Evolutionary conservation across 2,797 vertebrate species (phyloP), one percentile per base, ranked within the genome.

Genomic region (Sardinella longiceps): DNA sequence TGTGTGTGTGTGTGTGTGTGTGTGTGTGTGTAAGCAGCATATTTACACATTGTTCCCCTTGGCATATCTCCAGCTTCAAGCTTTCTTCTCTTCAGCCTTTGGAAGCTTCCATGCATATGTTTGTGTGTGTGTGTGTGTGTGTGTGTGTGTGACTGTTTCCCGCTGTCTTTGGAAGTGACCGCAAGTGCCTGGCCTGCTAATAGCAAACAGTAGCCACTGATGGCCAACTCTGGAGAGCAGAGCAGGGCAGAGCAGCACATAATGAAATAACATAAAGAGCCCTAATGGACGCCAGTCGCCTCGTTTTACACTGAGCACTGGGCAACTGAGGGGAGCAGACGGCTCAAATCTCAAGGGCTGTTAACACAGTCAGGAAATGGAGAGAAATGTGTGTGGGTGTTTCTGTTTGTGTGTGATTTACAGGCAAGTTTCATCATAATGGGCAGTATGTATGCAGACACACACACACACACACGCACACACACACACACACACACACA

Each of bases 11-110:
- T 60, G 56, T 60, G 56, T 60, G 56, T 60, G 56, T 91, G 90
- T 93, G 86, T 60, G 2, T 82, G 83, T 82, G 84, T 84, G 82
- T 84, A 88, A 56, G 84, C 77, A 89, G 87, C 88, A 90, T 90
- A 91, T 93, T 92, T 89, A 90, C 86, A 85, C 87, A 90, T 86
- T 86, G 87, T 87, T 85, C 84, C 51, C 53, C 0, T 82, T 90
- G 89, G 87, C 86, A 87, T 88, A 90, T 90, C 90, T 90, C 63
- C 86, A 60, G 82, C 83, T 70, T 7, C 45, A 53, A 51, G 5
- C 81, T 90, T 85, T 89, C 84, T 37, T 28, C 58, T 33, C 66
- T 18, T 70, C 28, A 66, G 66, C 37, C 66, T 37, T 18, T 18
- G 51, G 66, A 33, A 10, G 66, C 66, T 5, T 33, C 10, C 2